phyloP scores from a whole-genome alignment of 2,888 invertebrate genomes.

The Xanthia icteritia region DNA sequence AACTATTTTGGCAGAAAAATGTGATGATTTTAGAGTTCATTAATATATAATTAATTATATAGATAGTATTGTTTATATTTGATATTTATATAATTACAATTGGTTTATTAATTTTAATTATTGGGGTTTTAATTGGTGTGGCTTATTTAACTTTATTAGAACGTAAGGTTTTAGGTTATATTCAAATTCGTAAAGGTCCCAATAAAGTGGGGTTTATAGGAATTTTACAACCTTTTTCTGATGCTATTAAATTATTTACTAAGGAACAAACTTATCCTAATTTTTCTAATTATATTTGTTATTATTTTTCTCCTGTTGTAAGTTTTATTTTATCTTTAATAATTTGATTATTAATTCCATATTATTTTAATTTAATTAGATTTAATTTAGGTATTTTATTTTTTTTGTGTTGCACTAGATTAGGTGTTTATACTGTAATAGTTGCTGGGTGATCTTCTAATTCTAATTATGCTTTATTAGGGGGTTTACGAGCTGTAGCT shows the following conservation, averaged over 20 bases:
- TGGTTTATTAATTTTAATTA: constrained; percentile 88
- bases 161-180: constrained; percentile 93
- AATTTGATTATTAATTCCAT: constrained; percentile 91
- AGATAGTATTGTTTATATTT: constrained; percentile 89
- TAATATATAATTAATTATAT: constrained; percentile 89
- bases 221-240: constrained; percentile 92
- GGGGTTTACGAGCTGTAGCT: constrained; percentile 92
- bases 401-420: constrained; percentile 92
- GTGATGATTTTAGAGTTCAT: constrained; percentile 93
- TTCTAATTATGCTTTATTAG: constrained; percentile 93
- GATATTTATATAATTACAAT: constrained; percentile 84
- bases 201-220: constrained; percentile 92
- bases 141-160: constrained; percentile 94
- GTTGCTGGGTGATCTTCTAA: constrained; percentile 93
- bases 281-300: constrained; percentile 91
- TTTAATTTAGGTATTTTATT: constrained; percentile 91
- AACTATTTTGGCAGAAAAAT: constrained; percentile 84
- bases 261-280: constrained; percentile 91
- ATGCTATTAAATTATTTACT: constrained; percentile 93
- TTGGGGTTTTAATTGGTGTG: constrained; percentile 91
- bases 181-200: constrained; percentile 94
- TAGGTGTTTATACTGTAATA: constrained; percentile 92
- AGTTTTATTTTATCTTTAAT: constrained; percentile 91
- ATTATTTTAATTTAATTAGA: constrained; percentile 87
- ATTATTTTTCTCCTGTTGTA: constrained; percentile 91